phyloP scores from a whole-genome alignment of 1,140 invertebrate genomes.

The Drosophila albomicans region DNA sequence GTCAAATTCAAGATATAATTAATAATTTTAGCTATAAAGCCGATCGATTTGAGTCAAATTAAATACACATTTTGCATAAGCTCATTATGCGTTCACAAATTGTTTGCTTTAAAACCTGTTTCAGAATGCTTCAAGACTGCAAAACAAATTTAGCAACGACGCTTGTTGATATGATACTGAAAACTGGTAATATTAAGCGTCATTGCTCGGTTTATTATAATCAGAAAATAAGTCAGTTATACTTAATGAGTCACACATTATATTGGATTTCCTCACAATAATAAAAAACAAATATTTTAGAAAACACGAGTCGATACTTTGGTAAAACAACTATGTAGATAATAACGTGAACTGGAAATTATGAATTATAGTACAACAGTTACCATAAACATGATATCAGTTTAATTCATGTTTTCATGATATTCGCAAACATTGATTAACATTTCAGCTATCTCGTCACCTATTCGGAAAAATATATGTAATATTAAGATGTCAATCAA shows the following conservation, averaged over 20 bases:
- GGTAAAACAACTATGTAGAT: not conserved
- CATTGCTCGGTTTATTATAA: not conserved
- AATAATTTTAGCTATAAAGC: not conserved
- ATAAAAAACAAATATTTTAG: not conserved
- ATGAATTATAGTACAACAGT: not conserved
- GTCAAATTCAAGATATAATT: not conserved
- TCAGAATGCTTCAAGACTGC: not conserved
- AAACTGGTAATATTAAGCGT: not conserved
- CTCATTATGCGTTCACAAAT: not conserved
- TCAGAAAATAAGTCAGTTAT: not conserved
- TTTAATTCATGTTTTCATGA: no score
- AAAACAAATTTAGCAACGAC: not conserved
- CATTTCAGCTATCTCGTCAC: no score
- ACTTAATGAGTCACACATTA: not conserved
- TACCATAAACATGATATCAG: no score
- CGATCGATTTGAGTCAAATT: not conserved
- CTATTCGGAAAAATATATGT: no score
- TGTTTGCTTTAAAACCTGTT: not conserved
- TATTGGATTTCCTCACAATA: not conserved
- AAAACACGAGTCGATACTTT: not conserved
- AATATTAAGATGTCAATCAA: not conserved
- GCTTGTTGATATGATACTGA: no score
- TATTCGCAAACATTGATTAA: no score
- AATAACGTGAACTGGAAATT: not conserved
- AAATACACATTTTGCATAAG: not conserved